phyloP scores from a whole-genome alignment of 2,113 vertebrate genomes.

The Spea multiplicata region DNA sequence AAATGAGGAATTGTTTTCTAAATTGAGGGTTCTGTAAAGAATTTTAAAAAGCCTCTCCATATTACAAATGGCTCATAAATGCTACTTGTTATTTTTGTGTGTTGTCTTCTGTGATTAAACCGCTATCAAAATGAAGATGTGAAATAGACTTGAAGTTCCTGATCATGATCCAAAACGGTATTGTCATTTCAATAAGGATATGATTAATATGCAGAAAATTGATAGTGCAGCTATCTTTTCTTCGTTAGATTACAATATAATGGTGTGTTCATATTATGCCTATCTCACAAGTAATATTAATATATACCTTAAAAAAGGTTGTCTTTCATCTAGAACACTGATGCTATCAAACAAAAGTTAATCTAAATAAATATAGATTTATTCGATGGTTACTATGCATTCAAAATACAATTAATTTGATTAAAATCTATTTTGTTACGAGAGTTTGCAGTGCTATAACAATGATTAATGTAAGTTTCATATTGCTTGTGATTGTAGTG shows the following conservation, averaged over 20 bases:
- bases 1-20: too few species aligned
- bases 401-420: constrained; percentile 26
- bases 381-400: constrained; percentile 8
- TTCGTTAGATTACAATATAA: constrained; percentile 10
- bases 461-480: constrained; percentile 32
- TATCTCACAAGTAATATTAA: constrained; percentile 22
- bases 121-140: constrained; percentile 12
- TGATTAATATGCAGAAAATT: constrained; percentile 22
- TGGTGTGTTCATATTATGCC: constrained; percentile 8
- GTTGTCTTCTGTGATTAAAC: neutral
- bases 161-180: neutral
- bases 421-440: constrained; percentile 35
- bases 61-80: neutral
- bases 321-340: constrained; percentile 17
- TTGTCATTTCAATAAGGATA: constrained; percentile 16
- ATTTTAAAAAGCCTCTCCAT: neutral
- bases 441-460: constrained; percentile 14
- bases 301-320: constrained; percentile 17
- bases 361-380: constrained; percentile 31
- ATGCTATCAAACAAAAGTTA: constrained; percentile 28
- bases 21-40: too few species aligned
- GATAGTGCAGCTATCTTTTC: constrained; percentile 6
- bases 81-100: neutral
- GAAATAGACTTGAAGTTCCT: neutral
- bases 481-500: constrained; percentile 16